phyloP scores from a whole-genome alignment of 2,797 vertebrate species.

The Hirundo rustica region DNA sequence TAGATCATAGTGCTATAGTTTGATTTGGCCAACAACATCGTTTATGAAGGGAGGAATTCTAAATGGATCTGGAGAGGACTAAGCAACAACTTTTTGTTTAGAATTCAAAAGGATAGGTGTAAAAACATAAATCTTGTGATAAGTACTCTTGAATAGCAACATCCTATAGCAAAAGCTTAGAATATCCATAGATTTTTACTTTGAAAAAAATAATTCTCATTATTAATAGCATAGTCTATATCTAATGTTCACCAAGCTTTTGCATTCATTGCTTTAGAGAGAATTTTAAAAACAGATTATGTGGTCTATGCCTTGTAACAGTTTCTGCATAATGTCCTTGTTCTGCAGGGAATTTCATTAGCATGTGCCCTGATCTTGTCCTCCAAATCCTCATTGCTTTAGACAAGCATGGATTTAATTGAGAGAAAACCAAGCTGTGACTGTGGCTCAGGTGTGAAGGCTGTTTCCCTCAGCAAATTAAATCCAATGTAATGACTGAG shows the following conservation, averaged over 20 bases:
- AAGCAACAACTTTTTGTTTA: not conserved
- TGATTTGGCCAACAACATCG: not conserved
- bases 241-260: not conserved
- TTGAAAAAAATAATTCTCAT: not conserved
- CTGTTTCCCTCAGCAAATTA: conserved; percentile 74
- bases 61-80: not conserved
- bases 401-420: conserved; percentile 75
- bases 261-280: conserved; percentile 41
- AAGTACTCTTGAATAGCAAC: not conserved
- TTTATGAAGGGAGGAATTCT: not conserved
- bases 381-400: conserved; percentile 70
- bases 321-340: conserved; percentile 55
- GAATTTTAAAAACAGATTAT: conserved; percentile 62
- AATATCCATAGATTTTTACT: not conserved
- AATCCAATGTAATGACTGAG: conserved; percentile 67
- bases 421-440: conserved; percentile 72
- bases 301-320: conserved; percentile 37
- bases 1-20: not conserved
- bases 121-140: not conserved
- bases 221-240: not conserved
- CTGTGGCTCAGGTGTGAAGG: conserved; percentile 74
- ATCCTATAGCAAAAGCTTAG: not conserved
- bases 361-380: conserved; percentile 67
- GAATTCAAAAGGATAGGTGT: not conserved
- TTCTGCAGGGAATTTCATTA: conserved; percentile 74